Base-by-base conservation (phyloP, 2,113 vertebrate species). In the Chamaetylas fuelleborni region DNA sequence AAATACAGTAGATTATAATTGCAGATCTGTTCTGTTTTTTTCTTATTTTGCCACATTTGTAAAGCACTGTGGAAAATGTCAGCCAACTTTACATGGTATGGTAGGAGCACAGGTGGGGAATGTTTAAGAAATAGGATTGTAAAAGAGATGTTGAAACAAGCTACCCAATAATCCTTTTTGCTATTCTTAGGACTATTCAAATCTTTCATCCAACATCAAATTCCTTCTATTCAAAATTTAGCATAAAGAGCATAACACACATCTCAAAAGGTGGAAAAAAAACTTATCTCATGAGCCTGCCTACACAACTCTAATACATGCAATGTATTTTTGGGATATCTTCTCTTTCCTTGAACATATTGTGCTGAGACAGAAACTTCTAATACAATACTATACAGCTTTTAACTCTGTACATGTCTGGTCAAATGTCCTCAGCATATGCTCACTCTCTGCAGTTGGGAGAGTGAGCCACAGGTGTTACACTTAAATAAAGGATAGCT, bases 181-280 rank as follows among this genome's bases (percentile, higher is more conserved):
- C 84, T 93, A 23, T 89, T 94, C 69, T 93, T 95, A 93, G 87
- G 47, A 47, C 38, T 83, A 51, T 90, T 92, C 56, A 82, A 78
- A 61, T 62, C 15, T 93, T 91, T 93, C 60, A 73, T 90, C 40
- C 34, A 58, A 65, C 38, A 64, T 92, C 82, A 86, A 58, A 93
- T 86, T 95, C 50, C 34, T 91, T 71, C 60, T 62, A 88, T 92
- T 96, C 56, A 88, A 83, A 92, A 88, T 86, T 86, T 95, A 74
- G 34, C 72, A 79, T 80, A 64, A 93, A 82, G 54, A 88, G 60
- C 42, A 53, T 86, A 94, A 82, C 43, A 28, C 17, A 25, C 13
- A 6, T 80, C 58, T 86, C 33, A 69, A 73, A 93, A 82, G 42
- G 36, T 79, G 47, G 22, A 25, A 24, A 34, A 89, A 74, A 82